phyloP scores from a whole-genome alignment of 2,888 invertebrate species.

The Fragum fragum region DNA sequence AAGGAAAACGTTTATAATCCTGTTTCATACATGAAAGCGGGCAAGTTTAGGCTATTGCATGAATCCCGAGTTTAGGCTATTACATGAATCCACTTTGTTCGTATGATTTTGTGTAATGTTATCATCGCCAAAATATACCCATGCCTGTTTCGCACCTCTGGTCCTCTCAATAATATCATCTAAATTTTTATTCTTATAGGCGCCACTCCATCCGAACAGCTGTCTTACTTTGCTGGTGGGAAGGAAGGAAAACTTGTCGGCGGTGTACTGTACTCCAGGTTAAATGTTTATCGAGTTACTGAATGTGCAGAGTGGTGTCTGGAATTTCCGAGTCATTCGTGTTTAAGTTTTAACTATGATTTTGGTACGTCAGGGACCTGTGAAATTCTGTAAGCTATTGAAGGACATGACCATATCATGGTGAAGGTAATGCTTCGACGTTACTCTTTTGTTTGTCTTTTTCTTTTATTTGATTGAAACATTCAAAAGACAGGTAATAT shows the following conservation, averaged over 20 bases:
- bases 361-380: slow-evolving; percentile 59
- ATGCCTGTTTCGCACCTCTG: too few species aligned
- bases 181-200: slow-evolving; percentile 3
- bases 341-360: slow-evolving; percentile 71
- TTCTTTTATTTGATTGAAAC: too few species aligned
- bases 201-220: neutral
- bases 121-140: too few species aligned
- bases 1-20: too few species aligned
- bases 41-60: too few species aligned
- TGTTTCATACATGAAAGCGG: too few species aligned
- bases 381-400: slow-evolving; percentile 66
- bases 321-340: slow-evolving; percentile 39
- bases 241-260: slow-evolving; percentile 50
- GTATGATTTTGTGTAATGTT: too few species aligned
- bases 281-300: slow-evolving; percentile 22
- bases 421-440: slow-evolving; percentile 22
- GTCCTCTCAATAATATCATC: too few species aligned
- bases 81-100: too few species aligned
- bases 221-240: slow-evolving; percentile 42
- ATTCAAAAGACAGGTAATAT: too few species aligned
- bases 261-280: neutral
- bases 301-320: slow-evolving; percentile 63
- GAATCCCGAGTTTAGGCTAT: too few species aligned
- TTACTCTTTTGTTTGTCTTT: too few species aligned
- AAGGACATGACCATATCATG: slow-evolving; percentile 38